Evolutionary conservation across 53 echinoderm and acorn worm species (phyloP).

Genomic region (Stichopus horrens): DNA sequence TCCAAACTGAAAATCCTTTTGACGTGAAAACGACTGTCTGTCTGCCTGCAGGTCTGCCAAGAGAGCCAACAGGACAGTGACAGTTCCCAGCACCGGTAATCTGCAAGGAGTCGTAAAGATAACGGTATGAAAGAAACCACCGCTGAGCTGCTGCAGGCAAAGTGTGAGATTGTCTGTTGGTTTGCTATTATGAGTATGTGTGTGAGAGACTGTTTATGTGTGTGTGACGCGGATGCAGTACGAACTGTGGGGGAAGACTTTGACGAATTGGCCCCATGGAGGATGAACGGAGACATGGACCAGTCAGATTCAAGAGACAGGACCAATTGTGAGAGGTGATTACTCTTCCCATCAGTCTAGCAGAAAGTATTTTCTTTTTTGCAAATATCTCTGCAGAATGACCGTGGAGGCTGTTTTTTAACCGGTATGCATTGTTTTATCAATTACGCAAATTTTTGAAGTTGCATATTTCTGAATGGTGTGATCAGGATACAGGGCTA

Average conservation of each 20-base stretch:
- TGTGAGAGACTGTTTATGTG: constrained; percentile 32
- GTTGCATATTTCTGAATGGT: no score
- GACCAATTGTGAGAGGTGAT: background rate
- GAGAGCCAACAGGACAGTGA: constrained; percentile 72
- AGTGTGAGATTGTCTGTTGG: background rate
- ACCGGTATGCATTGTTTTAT: no score
- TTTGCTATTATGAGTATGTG: constrained; percentile 11
- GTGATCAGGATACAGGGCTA: no score
- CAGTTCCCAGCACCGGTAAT: constrained; percentile 55
- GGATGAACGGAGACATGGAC: background rate
- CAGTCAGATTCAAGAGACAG: background rate
- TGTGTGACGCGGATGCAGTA: constrained; percentile 25
- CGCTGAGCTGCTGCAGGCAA: background rate
- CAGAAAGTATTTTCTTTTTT: no score
- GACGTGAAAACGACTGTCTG: constrained; percentile 6
- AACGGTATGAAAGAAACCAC: constrained; percentile 63
- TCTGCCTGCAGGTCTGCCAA: constrained; percentile 65
- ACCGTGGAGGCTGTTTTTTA: no score
- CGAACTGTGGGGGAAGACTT: background rate
- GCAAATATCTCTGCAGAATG: no score
- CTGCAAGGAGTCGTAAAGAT: constrained; percentile 82
- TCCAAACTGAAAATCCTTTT: background rate
- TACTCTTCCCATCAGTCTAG: background rate
- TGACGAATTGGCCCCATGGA: background rate
- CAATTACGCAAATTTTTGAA: no score